Evolutionary conservation across 2,797 vertebrate species (phyloP).

Genomic region (Rhadinocentrus ornatus): DNA sequence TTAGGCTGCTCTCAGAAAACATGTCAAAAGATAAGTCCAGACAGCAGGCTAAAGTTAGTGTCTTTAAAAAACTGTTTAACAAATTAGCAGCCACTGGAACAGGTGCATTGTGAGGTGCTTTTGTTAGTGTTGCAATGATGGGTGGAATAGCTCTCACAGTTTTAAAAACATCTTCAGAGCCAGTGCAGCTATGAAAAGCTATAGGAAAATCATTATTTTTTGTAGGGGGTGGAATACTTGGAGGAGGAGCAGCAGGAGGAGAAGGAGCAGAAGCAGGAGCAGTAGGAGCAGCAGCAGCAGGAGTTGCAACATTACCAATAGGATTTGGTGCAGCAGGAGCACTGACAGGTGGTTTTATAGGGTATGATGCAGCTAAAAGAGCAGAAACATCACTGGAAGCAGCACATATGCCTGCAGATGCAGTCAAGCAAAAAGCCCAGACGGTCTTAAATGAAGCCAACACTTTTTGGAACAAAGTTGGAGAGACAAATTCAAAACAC

Average conservation of each 20-base stretch:
- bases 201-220: fast-evolving
- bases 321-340: not conserved
- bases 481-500: not conserved
- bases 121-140: too few species aligned
- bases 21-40: too few species aligned
- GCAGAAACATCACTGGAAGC: not conserved
- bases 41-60: too few species aligned
- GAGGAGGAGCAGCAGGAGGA: not conserved
- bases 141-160: not conserved
- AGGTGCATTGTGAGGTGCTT: too few species aligned
- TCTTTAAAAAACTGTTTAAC: too few species aligned
- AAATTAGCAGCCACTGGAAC: too few species aligned
- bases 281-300: not conserved
- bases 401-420: not conserved
- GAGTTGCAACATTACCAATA: fast-evolving
- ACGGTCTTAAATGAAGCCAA: not conserved
- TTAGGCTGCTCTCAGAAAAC: too few species aligned
- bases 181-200: not conserved
- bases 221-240: not conserved
- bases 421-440: not conserved
- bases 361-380: not conserved
- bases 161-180: not conserved
- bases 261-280: not conserved
- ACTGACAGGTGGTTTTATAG: not conserved
- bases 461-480: not conserved